Evolutionary conservation across 2,888 invertebrate genomes (phyloP).

Genomic region (Acanthoscelides obtectus): DNA sequence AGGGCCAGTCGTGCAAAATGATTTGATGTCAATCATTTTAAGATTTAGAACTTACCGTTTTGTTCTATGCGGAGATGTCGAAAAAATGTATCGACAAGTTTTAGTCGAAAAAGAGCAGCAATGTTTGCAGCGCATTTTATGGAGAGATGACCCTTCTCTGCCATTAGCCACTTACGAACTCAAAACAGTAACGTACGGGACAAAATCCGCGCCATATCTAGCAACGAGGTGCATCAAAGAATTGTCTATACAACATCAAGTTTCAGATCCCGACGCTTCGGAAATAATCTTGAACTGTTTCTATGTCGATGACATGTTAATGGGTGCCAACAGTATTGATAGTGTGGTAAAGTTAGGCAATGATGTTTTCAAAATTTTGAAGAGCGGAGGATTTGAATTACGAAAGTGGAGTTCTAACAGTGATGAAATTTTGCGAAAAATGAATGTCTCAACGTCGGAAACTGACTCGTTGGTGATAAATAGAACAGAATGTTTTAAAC

Average conservation of each 20-base stretch:
- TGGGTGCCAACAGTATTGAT: slow-evolving; percentile 8
- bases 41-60: slow-evolving; percentile 23
- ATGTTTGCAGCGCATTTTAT: slow-evolving; percentile 11
- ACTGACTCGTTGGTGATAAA: not conserved
- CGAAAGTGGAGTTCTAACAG: slow-evolving; percentile 10
- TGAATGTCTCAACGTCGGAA: not conserved
- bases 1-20: slow-evolving; percentile 6
- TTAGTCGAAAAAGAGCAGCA: slow-evolving; percentile 7
- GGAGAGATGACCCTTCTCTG: slow-evolving; percentile 4
- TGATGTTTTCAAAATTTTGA: not conserved
- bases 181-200: slow-evolving; percentile 16
- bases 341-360: slow-evolving; percentile 1
- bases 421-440: slow-evolving; percentile 6
- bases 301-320: slow-evolving; percentile 17
- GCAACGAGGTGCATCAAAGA: slow-evolving; percentile 13
- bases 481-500: slow-evolving; percentile 9
- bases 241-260: slow-evolving; percentile 4
- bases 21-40: slow-evolving; percentile 13
- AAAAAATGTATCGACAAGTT: slow-evolving; percentile 32
- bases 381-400: slow-evolving; percentile 3
- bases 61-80: slow-evolving; percentile 28
- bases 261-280: not conserved
- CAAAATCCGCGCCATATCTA: slow-evolving; percentile 1
- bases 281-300: slow-evolving; percentile 8
- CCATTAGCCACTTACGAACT: not conserved